These are phyloP conservation scores for Drosophila kohkoa DNA, from an alignment of 1,140 invertebrate species.

Conservation along the genomic window DNA sequence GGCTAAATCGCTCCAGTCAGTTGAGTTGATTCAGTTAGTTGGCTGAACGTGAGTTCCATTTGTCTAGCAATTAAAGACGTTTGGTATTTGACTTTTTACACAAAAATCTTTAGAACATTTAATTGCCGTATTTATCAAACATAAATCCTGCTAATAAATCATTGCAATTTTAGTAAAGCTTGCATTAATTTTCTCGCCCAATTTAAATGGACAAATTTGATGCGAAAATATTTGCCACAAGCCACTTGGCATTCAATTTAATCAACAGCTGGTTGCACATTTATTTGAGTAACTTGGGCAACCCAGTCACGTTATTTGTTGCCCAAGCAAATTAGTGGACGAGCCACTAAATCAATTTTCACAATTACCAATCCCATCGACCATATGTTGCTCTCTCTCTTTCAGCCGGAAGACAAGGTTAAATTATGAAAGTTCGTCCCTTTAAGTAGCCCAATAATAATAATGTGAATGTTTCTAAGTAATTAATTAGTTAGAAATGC, in stretches of 20 bases:
- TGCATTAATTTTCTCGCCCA: neutral
- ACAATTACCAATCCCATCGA: neutral
- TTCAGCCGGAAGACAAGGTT: constrained; percentile 1
- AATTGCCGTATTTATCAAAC: neutral
- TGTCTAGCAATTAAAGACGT: constrained; percentile 42
- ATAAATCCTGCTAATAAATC: no score
- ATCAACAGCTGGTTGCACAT: constrained; percentile 56
- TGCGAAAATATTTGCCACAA: neutral
- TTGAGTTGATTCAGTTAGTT: constrained; percentile 25
- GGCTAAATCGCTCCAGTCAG: constrained; percentile 41
- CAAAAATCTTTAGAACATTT: neutral
- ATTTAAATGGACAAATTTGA: neutral
- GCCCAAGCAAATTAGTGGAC: constrained; percentile 38
- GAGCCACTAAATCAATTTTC: constrained; percentile 57
- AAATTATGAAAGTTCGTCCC: neutral
- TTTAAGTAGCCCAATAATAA: neutral
- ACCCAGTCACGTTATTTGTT: constrained; percentile 64
- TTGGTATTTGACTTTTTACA: neutral
- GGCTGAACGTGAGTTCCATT: constrained; percentile 50
- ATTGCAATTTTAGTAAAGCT: no score
- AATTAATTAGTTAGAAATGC: neutral
- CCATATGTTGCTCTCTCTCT: neutral
- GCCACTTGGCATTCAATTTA: constrained; percentile 30
- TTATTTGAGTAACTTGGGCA: constrained; percentile 39
- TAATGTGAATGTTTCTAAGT: constrained; percentile 3